Evolutionary conservation across 2,113 vertebrate genomes (phyloP).

Genomic region (Vulpes lagopus): DNA sequence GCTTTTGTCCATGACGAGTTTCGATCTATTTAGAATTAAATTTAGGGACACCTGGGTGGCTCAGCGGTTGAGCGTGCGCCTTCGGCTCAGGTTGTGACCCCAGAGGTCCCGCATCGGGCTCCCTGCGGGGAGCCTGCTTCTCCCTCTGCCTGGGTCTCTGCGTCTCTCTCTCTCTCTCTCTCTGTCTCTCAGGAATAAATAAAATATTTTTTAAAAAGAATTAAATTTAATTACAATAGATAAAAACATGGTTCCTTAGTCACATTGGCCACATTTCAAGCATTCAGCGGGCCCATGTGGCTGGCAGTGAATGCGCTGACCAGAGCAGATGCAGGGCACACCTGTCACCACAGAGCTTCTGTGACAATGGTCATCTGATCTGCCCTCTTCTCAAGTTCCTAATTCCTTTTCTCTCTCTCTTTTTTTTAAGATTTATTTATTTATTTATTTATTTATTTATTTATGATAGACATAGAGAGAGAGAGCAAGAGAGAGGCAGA

Average conservation of each 20-base stretch:
- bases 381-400: not conserved
- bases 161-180: no score
- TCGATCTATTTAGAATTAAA: not conserved
- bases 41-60: not conserved
- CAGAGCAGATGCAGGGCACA: not conserved
- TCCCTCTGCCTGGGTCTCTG: no score
- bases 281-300: accelerated
- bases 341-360: not conserved
- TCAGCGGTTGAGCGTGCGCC: no score
- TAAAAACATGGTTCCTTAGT: not conserved
- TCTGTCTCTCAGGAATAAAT: no score
- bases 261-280: not conserved
- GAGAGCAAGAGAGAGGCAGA: no score
- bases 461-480: no score
- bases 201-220: no score
- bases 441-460: no score
- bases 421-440: no score
- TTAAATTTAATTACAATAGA: not conserved
- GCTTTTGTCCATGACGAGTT: not conserved
- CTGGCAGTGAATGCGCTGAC: not conserved
- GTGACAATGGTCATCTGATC: not conserved
- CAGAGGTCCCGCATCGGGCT: accelerated
- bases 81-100: no score
- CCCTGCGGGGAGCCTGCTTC: no score
- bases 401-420: not conserved